Base-by-base conservation (phyloP, 2,113 vertebrate genomes). In the Esox niger region DNA sequence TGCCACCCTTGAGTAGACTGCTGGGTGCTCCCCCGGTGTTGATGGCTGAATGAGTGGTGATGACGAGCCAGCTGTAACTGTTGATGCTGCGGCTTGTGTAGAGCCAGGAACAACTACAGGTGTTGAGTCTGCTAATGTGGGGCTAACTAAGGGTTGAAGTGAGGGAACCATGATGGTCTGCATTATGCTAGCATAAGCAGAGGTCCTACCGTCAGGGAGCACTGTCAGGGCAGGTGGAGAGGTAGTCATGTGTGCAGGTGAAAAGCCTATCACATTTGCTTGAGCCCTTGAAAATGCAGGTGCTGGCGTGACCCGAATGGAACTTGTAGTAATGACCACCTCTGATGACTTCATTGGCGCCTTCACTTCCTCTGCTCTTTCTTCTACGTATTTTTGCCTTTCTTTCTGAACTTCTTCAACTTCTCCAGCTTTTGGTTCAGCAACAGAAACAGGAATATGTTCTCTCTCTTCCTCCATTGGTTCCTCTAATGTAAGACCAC, bases 121-220 rank as follows among this genome's bases (percentile, higher is more conserved):
- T 21, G 68, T 71, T 6, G 83, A 85, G 4, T 43, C 38, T 43
- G 38, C 38, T 17, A 43, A 43, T 17, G 38, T 4, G 11, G 71
- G 13, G 0, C 79, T 78, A 60, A 6, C 86, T 2, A 61, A 15
- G 55, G 82, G 73, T 49, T 87, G 86, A 57, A 81, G 27, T 59
- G 83, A 75, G 0, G 90, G 70, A 3, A 93, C 88, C 80, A 93
- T 91, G 62, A 98, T 94, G 13, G 93, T 93, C 85, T 95, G 94
- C 88, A 98, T 96, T 71, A 95, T 95, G 76, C 93, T 94, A 29
- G 97, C 95, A 4, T 98, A 98, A 26, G 97, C 91, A 57, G 91
- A 93, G 17, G 80, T 86, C 56, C 88, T 86, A 47, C 91, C 90
- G 80, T 91, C 90, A 70, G 91, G 88, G 68, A 92, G 88, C 73